A percentile compares a stretch with the other conserved stretches of the same genome.
phyloP scores from a whole-genome alignment of 2,888 invertebrate species.

The Furcula furcula region DNA sequence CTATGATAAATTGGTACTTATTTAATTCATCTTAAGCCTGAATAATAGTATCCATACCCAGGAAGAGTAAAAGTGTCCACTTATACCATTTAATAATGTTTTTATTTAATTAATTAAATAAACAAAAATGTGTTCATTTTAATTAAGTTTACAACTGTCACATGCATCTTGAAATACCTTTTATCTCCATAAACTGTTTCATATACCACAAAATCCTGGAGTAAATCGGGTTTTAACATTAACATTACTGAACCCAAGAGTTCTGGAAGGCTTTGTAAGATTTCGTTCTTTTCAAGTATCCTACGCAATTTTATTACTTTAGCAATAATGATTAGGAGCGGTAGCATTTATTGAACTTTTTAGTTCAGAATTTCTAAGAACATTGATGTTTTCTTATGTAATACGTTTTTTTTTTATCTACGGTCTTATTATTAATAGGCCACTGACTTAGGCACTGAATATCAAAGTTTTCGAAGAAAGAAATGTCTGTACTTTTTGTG shows the following conservation, averaged over 20 bases:
- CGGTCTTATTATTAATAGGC: constrained; percentile 15
- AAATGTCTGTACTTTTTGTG: constrained; percentile 7
- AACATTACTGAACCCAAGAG: constrained; percentile 30
- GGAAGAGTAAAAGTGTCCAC: too few species aligned
- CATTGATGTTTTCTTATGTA: constrained; percentile 17
- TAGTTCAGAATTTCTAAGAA: constrained; percentile 18
- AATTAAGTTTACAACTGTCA: too few species aligned
- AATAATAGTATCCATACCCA: too few species aligned
- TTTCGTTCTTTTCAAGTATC: constrained; percentile 24
- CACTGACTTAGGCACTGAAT: constrained; percentile 19
- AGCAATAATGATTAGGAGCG: constrained; percentile 28
- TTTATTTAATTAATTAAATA: too few species aligned
- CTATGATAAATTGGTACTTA: too few species aligned
- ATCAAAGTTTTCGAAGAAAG: constrained; percentile 12
- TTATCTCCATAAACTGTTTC: too few species aligned
- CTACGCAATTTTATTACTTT: constrained; percentile 24
- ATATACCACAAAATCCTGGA: constrained; percentile 20
- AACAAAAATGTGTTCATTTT: too few species aligned
- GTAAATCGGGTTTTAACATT: constrained; percentile 28
- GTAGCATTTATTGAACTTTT: constrained; percentile 30
- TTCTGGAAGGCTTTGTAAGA: constrained; percentile 14
- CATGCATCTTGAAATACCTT: too few species aligned
- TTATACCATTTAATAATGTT: too few species aligned
- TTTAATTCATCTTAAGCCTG: too few species aligned
- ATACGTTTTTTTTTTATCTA: constrained; percentile 16